Conservation (phyloP, 2,888 invertebrate genomes). For the Syrphus vitripennis region DNA sequence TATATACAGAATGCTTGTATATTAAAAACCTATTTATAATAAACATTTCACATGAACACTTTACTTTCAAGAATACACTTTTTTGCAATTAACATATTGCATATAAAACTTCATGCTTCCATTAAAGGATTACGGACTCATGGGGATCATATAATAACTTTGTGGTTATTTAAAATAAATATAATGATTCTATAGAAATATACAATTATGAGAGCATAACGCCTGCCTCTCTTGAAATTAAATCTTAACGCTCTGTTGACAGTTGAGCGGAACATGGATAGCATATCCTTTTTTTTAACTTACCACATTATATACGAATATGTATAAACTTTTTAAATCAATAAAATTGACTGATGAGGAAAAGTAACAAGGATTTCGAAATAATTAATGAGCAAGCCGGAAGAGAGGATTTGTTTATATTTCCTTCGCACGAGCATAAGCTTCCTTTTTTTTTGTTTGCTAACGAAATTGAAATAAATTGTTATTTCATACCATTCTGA, state of each 20-base stretch:
- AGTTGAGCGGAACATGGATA: not conserved
- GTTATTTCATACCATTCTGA: not conserved
- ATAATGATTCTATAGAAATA: not conserved
- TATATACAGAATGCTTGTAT: too few relatives aligned
- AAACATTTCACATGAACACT: too few relatives aligned
- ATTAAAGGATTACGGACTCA: not conserved
- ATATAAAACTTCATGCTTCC: not conserved
- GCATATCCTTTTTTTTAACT: too few relatives aligned
- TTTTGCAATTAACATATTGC: not conserved
- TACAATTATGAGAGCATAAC: not conserved
- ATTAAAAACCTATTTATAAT: too few relatives aligned
- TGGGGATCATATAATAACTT: not conserved
- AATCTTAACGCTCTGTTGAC: not conserved
- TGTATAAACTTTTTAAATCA: not conserved
- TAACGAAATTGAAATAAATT: not conserved
- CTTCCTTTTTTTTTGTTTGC: not conserved
- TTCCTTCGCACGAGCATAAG: not conserved
- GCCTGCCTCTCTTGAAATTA: not conserved
- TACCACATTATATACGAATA: not conserved
- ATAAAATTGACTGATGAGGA: not conserved
- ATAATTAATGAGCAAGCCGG: not conserved
- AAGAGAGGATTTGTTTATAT: not conserved
- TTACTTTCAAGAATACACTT: too few relatives aligned
- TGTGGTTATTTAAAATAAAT: not conserved
- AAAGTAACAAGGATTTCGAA: not conserved